These are phyloP conservation scores for Orius insidiosus DNA, from an alignment of 1,140 invertebrate genomes.

Conservation along the genomic window DNA sequence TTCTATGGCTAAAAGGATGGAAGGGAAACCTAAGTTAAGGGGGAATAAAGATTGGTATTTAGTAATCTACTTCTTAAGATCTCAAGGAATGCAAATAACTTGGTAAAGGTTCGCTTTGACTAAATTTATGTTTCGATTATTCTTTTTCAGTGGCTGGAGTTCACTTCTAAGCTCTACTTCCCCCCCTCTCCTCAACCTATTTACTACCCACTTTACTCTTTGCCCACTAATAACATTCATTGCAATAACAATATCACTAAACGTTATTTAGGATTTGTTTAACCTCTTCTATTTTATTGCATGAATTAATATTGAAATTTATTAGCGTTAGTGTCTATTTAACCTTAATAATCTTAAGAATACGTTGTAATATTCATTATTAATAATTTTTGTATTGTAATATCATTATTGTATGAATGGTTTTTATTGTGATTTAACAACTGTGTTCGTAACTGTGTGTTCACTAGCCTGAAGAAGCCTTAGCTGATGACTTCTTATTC, in stretches of 20 bases:
- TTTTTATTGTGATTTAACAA: slow-evolving; percentile 9
- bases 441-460: slow-evolving; percentile 20
- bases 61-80: background rate
- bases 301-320: background rate
- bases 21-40: too few relatives aligned
- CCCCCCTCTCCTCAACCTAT: slow-evolving; percentile 23
- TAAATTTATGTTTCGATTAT: slow-evolving; percentile 12
- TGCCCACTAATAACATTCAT: slow-evolving; percentile 20
- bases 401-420: slow-evolving; percentile 1
- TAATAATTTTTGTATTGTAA: background rate
- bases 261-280: slow-evolving; percentile 49
- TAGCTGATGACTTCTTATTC: slow-evolving; percentile 92
- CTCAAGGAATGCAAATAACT: background rate
- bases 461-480: slow-evolving; percentile 57
- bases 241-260: slow-evolving; percentile 34
- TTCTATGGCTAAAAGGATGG: too few relatives aligned
- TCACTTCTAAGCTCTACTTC: slow-evolving; percentile 52
- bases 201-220: slow-evolving; percentile 22
- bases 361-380: background rate
- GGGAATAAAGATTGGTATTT: too few relatives aligned
- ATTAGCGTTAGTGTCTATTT: background rate
- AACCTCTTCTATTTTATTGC: slow-evolving; percentile 16
- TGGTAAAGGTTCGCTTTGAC: too few relatives aligned
- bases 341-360: background rate
- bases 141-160: slow-evolving; percentile 42